phyloP scores from a whole-genome alignment of 2,888 invertebrate species.

The Hololepta plana region DNA sequence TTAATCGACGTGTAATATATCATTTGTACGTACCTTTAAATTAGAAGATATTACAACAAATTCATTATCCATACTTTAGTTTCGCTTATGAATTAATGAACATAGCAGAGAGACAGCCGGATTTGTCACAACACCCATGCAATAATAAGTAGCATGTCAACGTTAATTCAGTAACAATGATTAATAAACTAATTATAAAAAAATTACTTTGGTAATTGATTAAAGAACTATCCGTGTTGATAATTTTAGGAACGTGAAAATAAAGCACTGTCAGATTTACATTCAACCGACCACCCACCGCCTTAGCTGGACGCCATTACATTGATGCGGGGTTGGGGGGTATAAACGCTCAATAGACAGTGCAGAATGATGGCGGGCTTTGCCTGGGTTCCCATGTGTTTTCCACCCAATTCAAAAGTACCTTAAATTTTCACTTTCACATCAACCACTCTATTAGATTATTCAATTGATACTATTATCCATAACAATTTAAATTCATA shows the following conservation, averaged over 20 bases:
- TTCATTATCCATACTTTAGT: constrained; percentile 15
- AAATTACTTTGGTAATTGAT: no score
- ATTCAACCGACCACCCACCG: constrained; percentile 26
- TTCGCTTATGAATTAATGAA: constrained; percentile 15
- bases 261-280: constrained; percentile 22
- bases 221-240: constrained; percentile 7
- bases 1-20: no score
- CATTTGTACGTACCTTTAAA: no score
- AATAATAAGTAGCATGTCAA: no score
- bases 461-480: no score
- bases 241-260: constrained; percentile 16
- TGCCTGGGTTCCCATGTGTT: constrained; percentile 9
- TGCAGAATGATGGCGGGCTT: constrained; percentile 6
- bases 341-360: constrained; percentile 12
- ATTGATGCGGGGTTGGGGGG: constrained; percentile 12
- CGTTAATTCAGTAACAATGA: no score
- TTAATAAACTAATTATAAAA: no score
- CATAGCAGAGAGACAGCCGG: constrained; percentile 16
- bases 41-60: no score
- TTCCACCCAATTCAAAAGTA: no score
- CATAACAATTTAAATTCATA: no score
- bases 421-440: no score
- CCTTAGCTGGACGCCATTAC: constrained; percentile 26
- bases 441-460: no score
- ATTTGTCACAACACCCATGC: constrained; percentile 19